Percentiles rank a stretch among this genome's conserved stretches.
Evolutionary conservation across 2,888 invertebrate genomes (phyloP).

Genomic region (Trissolcus brochymenae): DNA sequence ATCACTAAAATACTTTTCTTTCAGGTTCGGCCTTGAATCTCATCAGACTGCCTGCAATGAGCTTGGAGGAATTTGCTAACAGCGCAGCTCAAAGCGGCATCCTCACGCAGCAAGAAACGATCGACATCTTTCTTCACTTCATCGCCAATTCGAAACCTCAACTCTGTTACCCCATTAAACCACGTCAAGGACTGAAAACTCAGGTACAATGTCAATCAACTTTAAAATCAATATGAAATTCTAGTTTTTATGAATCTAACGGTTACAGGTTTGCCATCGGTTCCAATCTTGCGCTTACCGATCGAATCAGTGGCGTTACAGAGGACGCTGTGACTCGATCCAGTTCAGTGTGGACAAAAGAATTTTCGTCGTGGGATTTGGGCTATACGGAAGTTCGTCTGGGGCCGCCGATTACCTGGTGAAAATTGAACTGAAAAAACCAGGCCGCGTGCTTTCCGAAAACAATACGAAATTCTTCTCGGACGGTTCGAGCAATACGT

Average conservation of each 20-base stretch:
- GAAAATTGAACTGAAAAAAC: conserved; percentile 93
- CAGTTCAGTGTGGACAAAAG: conserved; percentile 97
- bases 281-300: conserved; percentile 98
- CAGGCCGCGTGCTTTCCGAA: conserved; percentile 92
- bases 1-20: conserved; percentile 44
- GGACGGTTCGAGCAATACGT: conserved; percentile 96
- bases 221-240: background rate
- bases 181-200: conserved; percentile 91
- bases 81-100: conserved; percentile 95
- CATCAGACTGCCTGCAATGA: conserved; percentile 96
- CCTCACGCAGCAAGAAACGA: conserved; percentile 93
- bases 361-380: conserved; percentile 97
- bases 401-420: conserved; percentile 97
- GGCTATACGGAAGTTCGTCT: conserved; percentile 96
- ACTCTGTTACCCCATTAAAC: conserved; percentile 88
- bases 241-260: background rate
- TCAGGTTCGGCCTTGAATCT: conserved; percentile 83
- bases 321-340: conserved; percentile 97
- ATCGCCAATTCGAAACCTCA: conserved; percentile 92
- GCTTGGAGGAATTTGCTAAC: conserved; percentile 94
- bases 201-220: conserved; percentile 77
- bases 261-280: conserved; percentile 89
- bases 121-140: conserved; percentile 95
- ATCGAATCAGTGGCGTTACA: conserved; percentile 97
- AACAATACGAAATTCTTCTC: conserved; percentile 96